These are phyloP conservation scores for Haemorhous mexicanus DNA, from an alignment of 2,113 vertebrate genomes.

Conservation along the genomic window DNA sequence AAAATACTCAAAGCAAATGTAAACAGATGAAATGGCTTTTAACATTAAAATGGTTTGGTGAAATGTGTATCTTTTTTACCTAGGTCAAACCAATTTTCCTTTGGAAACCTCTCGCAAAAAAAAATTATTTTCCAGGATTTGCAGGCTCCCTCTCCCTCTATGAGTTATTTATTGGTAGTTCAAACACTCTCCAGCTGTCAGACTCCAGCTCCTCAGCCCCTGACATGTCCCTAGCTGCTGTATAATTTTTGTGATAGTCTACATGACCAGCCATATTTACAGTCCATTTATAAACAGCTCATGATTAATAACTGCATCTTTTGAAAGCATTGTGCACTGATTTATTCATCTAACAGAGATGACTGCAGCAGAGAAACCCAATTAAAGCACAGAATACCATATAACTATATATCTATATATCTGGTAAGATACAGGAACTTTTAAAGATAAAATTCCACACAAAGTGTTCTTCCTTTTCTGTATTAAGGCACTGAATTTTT, in stretches of 20 bases:
- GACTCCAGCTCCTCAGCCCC: background rate
- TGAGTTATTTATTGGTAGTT: background rate
- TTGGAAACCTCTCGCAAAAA: background rate
- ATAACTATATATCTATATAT: rapidly evolving
- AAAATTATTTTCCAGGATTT: background rate
- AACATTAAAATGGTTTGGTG: background rate
- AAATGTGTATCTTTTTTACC: background rate
- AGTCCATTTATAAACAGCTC: background rate
- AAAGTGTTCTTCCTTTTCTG: background rate
- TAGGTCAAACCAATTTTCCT: background rate
- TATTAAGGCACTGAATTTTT: background rate
- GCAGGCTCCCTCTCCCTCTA: background rate
- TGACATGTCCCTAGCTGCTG: background rate
- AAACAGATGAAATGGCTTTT: background rate
- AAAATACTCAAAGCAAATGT: background rate
- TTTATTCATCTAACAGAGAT: background rate
- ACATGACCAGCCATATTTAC: background rate
- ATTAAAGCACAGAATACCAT: background rate
- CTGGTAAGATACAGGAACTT: background rate
- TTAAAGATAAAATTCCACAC: background rate
- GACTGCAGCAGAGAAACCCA: background rate
- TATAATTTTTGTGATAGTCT: background rate
- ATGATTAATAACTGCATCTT: background rate
- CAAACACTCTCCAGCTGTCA: background rate
- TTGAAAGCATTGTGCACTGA: background rate